These are phyloP conservation scores for Cryptosula pallasiana DNA, from an alignment of 2,888 invertebrate species.

Conservation along the genomic window DNA sequence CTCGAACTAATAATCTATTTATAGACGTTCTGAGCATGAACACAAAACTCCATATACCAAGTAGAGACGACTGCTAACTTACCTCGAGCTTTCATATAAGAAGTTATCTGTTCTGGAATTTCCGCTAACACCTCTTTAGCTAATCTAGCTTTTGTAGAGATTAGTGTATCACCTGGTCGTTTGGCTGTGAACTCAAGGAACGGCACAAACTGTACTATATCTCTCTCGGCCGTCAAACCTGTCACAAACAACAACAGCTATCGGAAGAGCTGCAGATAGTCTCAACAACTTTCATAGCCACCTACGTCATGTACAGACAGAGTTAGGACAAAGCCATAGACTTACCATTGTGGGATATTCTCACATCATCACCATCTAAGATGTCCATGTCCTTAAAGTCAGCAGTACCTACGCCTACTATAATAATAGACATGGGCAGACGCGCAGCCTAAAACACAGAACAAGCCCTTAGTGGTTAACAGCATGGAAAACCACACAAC, in stretches of 20 bases:
- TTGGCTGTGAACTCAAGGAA: slow-evolving; percentile 46
- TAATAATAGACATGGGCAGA: slow-evolving; percentile 50
- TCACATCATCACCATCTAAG: slow-evolving; percentile 43
- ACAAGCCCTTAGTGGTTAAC: too few relatives aligned
- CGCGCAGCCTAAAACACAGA: slow-evolving; percentile 52
- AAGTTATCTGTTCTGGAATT: slow-evolving; percentile 54
- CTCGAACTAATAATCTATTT: too few relatives aligned
- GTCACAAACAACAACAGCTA: too few relatives aligned
- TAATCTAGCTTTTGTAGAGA: slow-evolving; percentile 47
- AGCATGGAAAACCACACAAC: too few relatives aligned
- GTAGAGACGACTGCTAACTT: too few relatives aligned
- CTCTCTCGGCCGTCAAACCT: slow-evolving; percentile 19
- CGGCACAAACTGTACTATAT: slow-evolving; percentile 41
- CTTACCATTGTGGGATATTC: slow-evolving; percentile 36
- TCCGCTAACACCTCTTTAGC: slow-evolving; percentile 58
- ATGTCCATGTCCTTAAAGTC: slow-evolving; percentile 49
- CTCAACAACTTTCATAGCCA: too few relatives aligned
- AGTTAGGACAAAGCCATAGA: slow-evolving; percentile 24
- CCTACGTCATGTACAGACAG: not conserved
- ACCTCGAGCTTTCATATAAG: slow-evolving; percentile 53
- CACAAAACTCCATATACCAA: too few relatives aligned
- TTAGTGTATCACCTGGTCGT: slow-evolving; percentile 30
- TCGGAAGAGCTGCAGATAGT: too few relatives aligned
- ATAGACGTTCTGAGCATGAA: too few relatives aligned
- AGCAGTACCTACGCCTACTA: slow-evolving; percentile 51